Base-by-base conservation (phyloP, 2,888 invertebrate species). In the Agrotis ipsilon region DNA sequence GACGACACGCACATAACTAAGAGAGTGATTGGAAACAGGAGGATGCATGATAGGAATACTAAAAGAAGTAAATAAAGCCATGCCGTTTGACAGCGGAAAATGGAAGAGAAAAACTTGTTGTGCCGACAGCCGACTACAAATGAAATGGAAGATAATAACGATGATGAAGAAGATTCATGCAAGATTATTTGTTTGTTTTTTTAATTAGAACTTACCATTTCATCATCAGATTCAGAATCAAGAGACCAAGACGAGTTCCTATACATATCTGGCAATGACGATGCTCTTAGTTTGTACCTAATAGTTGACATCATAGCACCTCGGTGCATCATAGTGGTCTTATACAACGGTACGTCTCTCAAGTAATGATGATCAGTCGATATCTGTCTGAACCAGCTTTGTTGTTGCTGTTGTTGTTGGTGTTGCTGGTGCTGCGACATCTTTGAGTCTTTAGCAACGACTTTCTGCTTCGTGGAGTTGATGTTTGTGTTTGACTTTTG, bases 191-290 rank as follows among this genome's bases (percentile, higher is more conserved):
- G 27, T 3, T 24, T 27, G 0, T 21, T 21, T 43, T n/a, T 39
- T 24, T 0, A n/a, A 62, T 9, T 11, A 39, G 0, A 57, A 46
- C 75, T 58, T 61, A 80, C 80, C 79, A 80, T 79, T 92, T 98
- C 98, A 87, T 97, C 97, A 45, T 97, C 97, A 11, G 94, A 93
- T 65, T 91, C 91, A 0, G 95, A 93, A 51, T 90, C 90, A 63
- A 98, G 95, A 0, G 98, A 98, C 87, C 98, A 98, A 97, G 98
- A 97, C 5, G 98, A 98, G 89, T 98, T 98, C 75, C 97, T 97
- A 87, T 98, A 98, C 87, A 99, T 98, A 91, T 99, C 98, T 0
- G 99, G 99, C 88, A 99, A 98, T 63, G 99, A 99, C 1, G 98
- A 98, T 2, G 98, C 98, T 74, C 98, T 96, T 52, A 98, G 94